Base-by-base conservation (phyloP, 2,888 invertebrate species). In the Netelia inedita region DNA sequence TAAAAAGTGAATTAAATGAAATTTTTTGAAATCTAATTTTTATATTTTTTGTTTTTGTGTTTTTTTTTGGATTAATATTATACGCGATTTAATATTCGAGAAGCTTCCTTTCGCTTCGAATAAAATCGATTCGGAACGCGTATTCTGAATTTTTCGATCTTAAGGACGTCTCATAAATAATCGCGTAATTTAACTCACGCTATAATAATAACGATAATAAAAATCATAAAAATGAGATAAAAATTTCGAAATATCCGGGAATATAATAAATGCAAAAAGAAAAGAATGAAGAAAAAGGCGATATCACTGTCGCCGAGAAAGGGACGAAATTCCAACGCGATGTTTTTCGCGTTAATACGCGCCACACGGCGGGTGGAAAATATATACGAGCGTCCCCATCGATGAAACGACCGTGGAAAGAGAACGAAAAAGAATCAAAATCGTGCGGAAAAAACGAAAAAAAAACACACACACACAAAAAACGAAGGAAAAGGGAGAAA, bases 251-350 rank as follows among this genome's bases (percentile, higher is more conserved):
- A 19, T 57, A 69, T 28, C 28, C 9, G 11, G n/a, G 28, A 50
- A 71, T 23, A 9, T 28, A 14, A 8, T 23, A 50, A 28, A 46
- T 35, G 41, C 11, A 2, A 8, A 43, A n/a, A 63, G 28, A 65
- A 72, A 50, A 72, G 55, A 53, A 21, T n/a, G 11, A 14, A 41
- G 63, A 46, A 68, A 28, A 72, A 82, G 66, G 14, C 73, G 79
- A 74, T 71, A 65, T 74, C 46, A 59, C 53, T 41, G 69, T 50
- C 16, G 43, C 61, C 55, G 28, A 28, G 46, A 41, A 23, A 66
- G 50, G 63, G 41, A 55, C 61, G 69, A 79, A 79, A 83, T 83
- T 83, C 79, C 79, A 65, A 46, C 9, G 35, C 71, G 55, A 55
- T 74, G 79, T 82, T 83, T 28, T 80, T 69, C 71, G 46, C 16